These are phyloP conservation scores for Fragum whitleyi DNA, from an alignment of 2,888 invertebrate species.

Conservation along the genomic window DNA sequence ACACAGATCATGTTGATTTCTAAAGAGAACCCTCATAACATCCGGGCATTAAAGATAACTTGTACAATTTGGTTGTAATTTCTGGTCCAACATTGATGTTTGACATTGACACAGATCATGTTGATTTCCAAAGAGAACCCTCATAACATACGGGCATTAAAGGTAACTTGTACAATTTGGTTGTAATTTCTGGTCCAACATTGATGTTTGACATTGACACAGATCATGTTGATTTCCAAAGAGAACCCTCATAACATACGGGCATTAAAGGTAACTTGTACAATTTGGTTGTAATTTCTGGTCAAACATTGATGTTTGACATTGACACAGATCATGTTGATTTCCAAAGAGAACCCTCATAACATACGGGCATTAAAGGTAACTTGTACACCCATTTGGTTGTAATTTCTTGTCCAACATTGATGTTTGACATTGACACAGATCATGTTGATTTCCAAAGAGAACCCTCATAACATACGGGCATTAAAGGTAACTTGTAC, in stretches of 20 bases:
- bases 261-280: conserved; percentile 92
- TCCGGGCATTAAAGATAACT: conserved; percentile 93
- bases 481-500: conserved; percentile 92
- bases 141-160: conserved; percentile 92
- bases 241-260: conserved; percentile 93
- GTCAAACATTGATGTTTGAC: too few relatives aligned
- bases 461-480: conserved; percentile 92
- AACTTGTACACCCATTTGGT: too few relatives aligned
- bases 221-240: conserved; percentile 93
- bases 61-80: too few relatives aligned
- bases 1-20: conserved; percentile 95
- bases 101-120: conserved; percentile 96
- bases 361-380: conserved; percentile 95
- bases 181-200: background rate
- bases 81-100: background rate
- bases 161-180: too few relatives aligned
- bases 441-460: conserved; percentile 93
- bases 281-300: too few relatives aligned
- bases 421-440: too few relatives aligned
- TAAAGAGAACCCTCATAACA: conserved; percentile 91
- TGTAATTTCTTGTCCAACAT: background rate
- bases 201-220: too few relatives aligned
- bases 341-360: conserved; percentile 93
- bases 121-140: conserved; percentile 94
- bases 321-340: conserved; percentile 95